Evolutionary conservation across 2,797 vertebrate genomes (phyloP).

Genomic region (Yasuhikotakia modesta): DNA sequence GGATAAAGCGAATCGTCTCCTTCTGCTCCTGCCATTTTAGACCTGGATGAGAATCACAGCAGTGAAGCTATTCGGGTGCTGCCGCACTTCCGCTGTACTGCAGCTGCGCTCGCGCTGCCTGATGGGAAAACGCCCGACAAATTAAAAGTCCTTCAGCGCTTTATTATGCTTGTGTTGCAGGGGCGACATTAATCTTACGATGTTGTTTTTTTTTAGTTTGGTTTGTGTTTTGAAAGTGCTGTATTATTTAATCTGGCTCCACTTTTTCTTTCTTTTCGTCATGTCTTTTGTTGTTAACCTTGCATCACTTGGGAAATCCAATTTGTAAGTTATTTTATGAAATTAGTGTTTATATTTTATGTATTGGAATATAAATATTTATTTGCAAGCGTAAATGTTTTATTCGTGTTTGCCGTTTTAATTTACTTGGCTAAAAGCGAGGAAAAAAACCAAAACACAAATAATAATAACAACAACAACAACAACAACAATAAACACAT

Average conservation of each 20-base stretch:
- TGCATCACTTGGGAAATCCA: background rate
- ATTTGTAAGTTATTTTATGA: background rate
- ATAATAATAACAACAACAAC: background rate
- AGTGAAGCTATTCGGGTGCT: constrained; percentile 47
- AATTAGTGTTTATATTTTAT: background rate
- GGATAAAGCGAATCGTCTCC: constrained; percentile 88
- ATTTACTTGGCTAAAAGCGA: too few species aligned
- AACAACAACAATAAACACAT: background rate
- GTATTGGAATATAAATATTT: background rate
- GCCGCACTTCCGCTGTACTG: constrained; percentile 6
- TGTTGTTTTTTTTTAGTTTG: background rate
- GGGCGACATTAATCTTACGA: background rate
- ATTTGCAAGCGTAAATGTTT: background rate
- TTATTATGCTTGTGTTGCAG: background rate
- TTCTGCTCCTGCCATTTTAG: constrained; percentile 87
- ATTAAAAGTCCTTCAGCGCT: constrained; percentile 27
- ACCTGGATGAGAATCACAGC: constrained; percentile 59
- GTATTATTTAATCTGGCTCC: background rate
- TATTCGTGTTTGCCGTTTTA: background rate
- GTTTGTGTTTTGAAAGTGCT: background rate
- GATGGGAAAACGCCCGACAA: constrained; percentile 31
- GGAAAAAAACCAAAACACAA: background rate
- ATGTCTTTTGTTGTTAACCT: background rate
- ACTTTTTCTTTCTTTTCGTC: background rate
- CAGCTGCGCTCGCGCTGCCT: background rate